phyloP scores from a whole-genome alignment of 2,797 vertebrate genomes.

The Apogon hyalosoma region DNA sequence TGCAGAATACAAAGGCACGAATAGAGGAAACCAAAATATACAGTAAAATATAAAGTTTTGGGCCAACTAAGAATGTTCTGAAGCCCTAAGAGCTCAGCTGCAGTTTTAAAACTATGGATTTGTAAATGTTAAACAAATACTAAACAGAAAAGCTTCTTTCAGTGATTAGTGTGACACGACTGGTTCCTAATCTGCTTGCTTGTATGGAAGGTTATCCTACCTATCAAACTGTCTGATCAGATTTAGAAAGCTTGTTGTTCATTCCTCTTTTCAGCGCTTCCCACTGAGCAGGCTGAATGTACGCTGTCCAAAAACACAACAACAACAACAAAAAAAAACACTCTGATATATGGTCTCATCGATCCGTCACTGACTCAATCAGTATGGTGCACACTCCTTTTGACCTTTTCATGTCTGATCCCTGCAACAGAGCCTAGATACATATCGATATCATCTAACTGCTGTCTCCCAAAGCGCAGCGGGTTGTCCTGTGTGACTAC shows the following conservation, averaged over 20 bases:
- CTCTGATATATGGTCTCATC: slow-evolving; percentile 38
- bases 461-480: slow-evolving; percentile 22
- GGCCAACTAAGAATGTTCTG: no score
- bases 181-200: no score
- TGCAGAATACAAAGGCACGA: slow-evolving; percentile 28
- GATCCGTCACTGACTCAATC: slow-evolving; percentile 56
- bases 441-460: slow-evolving; percentile 58
- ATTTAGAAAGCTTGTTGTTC: no score
- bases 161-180: no score
- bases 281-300: slow-evolving; percentile 1
- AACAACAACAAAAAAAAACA: slow-evolving; percentile 19
- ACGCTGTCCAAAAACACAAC: no score
- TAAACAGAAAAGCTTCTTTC: no score
- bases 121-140: no score
- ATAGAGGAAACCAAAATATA: background rate
- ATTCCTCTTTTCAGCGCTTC: background rate
- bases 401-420: slow-evolving; percentile 66
- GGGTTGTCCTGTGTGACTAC: slow-evolving; percentile 19
- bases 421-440: slow-evolving; percentile 36
- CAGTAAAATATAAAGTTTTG: no score
- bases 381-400: slow-evolving; percentile 65
- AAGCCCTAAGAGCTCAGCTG: no score
- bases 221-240: no score
- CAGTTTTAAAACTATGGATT: no score
- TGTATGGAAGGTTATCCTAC: no score